Conservation (phyloP, 2,888 invertebrate genomes). For the Aproaerema taeniolella region DNA sequence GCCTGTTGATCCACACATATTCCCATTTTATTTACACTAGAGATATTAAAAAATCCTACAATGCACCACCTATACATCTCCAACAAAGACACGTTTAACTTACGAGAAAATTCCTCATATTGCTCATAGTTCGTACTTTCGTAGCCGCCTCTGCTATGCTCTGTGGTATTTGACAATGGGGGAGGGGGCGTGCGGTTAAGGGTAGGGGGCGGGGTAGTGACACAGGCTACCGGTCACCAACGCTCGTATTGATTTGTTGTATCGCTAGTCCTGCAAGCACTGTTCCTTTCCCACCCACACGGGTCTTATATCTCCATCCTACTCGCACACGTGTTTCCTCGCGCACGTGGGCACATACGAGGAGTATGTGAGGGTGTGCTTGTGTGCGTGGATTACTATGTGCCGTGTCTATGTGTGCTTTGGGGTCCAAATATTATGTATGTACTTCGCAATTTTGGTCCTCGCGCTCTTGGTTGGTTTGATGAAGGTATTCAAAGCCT, state of each 20-base stretch:
- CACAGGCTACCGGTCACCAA: slow-evolving; percentile 79
- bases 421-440: slow-evolving; percentile 69
- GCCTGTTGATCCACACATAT: too few species aligned
- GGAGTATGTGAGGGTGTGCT: slow-evolving; percentile 36
- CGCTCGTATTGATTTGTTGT: slow-evolving; percentile 79
- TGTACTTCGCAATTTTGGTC: slow-evolving; percentile 33
- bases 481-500: too few species aligned
- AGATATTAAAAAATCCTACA: too few species aligned
- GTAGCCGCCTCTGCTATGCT: slow-evolving; percentile 31
- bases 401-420: slow-evolving; percentile 45
- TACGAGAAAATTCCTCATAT: too few species aligned
- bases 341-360: slow-evolving; percentile 62
- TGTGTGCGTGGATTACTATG: slow-evolving; percentile 41
- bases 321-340: slow-evolving; percentile 53
- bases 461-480: slow-evolving; percentile 3
- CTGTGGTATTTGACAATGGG: slow-evolving; percentile 73
- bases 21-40: too few species aligned
- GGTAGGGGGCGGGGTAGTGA: slow-evolving; percentile 48
- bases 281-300: slow-evolving; percentile 56
- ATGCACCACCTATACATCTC: too few species aligned
- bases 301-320: slow-evolving; percentile 32
- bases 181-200: slow-evolving; percentile 71
- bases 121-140: too few species aligned
- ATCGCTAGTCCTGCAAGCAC: slow-evolving; percentile 75
- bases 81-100: too few species aligned